Evolutionary conservation across 2,888 invertebrate genomes (phyloP).

Genomic region (Margaritifera margaritifera): DNA sequence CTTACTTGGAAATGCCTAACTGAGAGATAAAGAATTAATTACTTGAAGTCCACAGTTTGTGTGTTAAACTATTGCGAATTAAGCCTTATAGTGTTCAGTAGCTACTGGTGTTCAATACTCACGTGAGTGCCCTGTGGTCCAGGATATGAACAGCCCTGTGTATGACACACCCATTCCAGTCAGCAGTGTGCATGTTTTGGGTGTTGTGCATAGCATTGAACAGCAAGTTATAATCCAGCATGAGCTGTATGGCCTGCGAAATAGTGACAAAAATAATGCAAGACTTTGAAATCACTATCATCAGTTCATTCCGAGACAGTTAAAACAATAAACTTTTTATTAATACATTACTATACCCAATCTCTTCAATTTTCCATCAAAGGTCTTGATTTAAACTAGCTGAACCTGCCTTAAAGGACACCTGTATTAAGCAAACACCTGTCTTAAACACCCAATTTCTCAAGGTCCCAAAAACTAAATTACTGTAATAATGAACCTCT

Average conservation of each 20-base stretch:
- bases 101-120: background rate
- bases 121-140: conserved; percentile 53
- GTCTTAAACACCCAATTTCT: too few relatives aligned
- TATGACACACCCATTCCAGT: conserved; percentile 67
- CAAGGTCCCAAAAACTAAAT: too few relatives aligned
- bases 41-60: background rate
- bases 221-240: conserved; percentile 62
- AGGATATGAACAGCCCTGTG: conserved; percentile 50
- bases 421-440: too few relatives aligned
- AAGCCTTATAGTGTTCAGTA: background rate
- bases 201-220: conserved; percentile 59
- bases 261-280: background rate
- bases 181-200: conserved; percentile 67
- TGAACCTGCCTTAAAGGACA: too few relatives aligned
- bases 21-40: background rate
- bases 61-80: background rate
- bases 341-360: too few relatives aligned
- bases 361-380: too few relatives aligned
- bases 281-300: too few relatives aligned
- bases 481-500: too few relatives aligned
- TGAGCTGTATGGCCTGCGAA: conserved; percentile 52
- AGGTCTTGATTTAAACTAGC: too few relatives aligned
- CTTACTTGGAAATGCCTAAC: background rate
- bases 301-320: too few relatives aligned
- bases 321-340: too few relatives aligned